Conservation (phyloP, 2,888 invertebrate species). For the Sminthurides aquaticus region DNA sequence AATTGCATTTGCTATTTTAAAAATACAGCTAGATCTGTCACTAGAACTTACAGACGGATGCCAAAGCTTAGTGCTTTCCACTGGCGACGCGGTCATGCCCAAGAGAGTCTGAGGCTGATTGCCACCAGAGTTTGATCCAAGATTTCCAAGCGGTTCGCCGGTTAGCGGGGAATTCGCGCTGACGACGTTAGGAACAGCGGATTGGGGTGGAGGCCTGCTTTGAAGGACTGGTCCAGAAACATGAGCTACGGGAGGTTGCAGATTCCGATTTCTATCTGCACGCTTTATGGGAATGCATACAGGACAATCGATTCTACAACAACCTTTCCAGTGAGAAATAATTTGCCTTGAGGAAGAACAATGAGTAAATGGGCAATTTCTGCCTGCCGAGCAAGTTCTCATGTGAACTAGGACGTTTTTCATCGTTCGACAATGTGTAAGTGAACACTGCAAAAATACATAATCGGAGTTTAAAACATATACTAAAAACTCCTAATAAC, state of each 20-base stretch:
- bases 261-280: slow-evolving; percentile 55
- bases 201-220: slow-evolving; percentile 47
- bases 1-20: slow-evolving; percentile 98
- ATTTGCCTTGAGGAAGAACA: slow-evolving; percentile 98
- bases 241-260: slow-evolving; percentile 40
- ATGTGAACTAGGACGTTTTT: slow-evolving; percentile 98
- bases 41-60: slow-evolving; percentile 94
- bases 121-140: slow-evolving; percentile 40
- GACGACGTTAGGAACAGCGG: slow-evolving; percentile 39
- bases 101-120: slow-evolving; percentile 39
- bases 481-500: no score
- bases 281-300: slow-evolving; percentile 96
- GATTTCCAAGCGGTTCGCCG: slow-evolving; percentile 27
- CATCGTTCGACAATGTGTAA: slow-evolving; percentile 99
- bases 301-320: slow-evolving; percentile 88
- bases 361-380: slow-evolving; percentile 84
- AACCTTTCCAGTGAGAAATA: slow-evolving; percentile 98
- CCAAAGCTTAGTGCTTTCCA: slow-evolving; percentile 89
- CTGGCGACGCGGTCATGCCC: slow-evolving; percentile 64
- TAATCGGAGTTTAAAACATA: no score
- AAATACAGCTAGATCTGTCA: slow-evolving; percentile 95
- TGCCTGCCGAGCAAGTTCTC: slow-evolving; percentile 92
- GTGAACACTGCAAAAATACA: slow-evolving; percentile 57
- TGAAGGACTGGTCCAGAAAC: slow-evolving; percentile 47
- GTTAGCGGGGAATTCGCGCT: slow-evolving; percentile 41